A percentile compares a stretch with the other conserved stretches of the same genome.
Conservation (phyloP, 2,888 invertebrate species). For the Pherbina coryleti region DNA sequence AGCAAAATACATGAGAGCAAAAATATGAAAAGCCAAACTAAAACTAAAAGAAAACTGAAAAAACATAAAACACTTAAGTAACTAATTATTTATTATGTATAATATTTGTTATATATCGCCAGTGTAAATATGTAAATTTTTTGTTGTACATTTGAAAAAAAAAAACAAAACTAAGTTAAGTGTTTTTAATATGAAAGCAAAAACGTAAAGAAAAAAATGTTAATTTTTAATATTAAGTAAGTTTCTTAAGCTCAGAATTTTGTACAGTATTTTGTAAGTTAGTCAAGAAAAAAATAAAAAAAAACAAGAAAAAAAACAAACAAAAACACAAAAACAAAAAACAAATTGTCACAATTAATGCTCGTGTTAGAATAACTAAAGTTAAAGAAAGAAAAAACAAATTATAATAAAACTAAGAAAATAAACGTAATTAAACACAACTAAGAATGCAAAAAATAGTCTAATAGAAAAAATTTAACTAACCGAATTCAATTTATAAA, state of each 20-base stretch:
- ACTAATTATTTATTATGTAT: neutral
- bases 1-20: neutral
- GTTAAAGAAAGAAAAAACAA: slow-evolving; percentile 28
- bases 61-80: slow-evolving; percentile 10
- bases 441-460: neutral
- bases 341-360: slow-evolving; percentile 31
- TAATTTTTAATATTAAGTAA: slow-evolving; percentile 18
- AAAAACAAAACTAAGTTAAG: slow-evolving; percentile 13
- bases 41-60: neutral
- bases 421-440: neutral
- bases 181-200: slow-evolving; percentile 19
- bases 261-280: slow-evolving; percentile 38
- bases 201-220: neutral
- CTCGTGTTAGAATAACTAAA: slow-evolving; percentile 36
- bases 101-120: slow-evolving; percentile 16
- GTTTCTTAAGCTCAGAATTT: slow-evolving; percentile 31
- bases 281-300: slow-evolving; percentile 20
- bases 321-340: neutral
- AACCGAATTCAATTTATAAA: slow-evolving; percentile 9
- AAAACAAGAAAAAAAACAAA: neutral
- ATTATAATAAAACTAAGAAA: neutral
- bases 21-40: neutral
- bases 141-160: slow-evolving; percentile 21
- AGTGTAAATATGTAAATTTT: slow-evolving; percentile 37
- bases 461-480: slow-evolving; percentile 5